Percentiles rank a stretch among this genome's conserved stretches.
Evolutionary conservation across 92 coral and sea anemone genomes (phyloP).

Genomic region (Bergia puertoricense): DNA sequence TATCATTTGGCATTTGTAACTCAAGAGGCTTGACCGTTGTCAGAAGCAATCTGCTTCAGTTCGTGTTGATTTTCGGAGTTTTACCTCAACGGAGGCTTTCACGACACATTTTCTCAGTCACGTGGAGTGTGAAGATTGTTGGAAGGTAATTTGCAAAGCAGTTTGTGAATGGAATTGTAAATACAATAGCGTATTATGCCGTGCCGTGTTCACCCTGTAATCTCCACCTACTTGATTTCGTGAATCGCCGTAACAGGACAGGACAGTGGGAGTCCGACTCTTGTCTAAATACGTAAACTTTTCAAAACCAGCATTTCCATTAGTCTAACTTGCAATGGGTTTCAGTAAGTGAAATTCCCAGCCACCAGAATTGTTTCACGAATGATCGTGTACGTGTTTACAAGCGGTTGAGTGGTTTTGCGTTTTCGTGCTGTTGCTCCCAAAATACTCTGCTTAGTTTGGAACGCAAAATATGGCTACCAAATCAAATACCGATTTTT

Average conservation of each 20-base stretch:
- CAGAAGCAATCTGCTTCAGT: slow-evolving; percentile 41
- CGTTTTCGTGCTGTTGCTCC: slow-evolving; percentile 32
- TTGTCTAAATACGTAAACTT: not conserved
- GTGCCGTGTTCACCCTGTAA: slow-evolving; percentile 23
- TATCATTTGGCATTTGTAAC: slow-evolving; percentile 47
- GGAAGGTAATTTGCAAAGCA: not conserved
- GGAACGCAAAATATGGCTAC: slow-evolving; percentile 35
- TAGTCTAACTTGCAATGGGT: not conserved
- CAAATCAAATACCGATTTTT: slow-evolving; percentile 11
- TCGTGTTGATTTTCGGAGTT: slow-evolving; percentile 1
- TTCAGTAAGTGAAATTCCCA: not conserved
- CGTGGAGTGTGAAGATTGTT: not conserved
- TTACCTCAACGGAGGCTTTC: not conserved
- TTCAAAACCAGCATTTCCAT: not conserved
- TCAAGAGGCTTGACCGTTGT: slow-evolving; percentile 44
- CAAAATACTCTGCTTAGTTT: slow-evolving; percentile 20
- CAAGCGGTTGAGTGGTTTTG: not conserved
- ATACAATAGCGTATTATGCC: slow-evolving; percentile 6
- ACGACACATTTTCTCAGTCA: slow-evolving; percentile 1
- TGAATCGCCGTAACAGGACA: slow-evolving; percentile 32
- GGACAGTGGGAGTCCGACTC: slow-evolving; percentile 15
- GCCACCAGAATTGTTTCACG: not conserved
- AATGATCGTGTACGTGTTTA: not conserved
- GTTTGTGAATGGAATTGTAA: not conserved
- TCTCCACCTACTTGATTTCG: slow-evolving; percentile 24